phyloP scores from a whole-genome alignment of 1,140 invertebrate species.

The Lasaia peninsularis region DNA sequence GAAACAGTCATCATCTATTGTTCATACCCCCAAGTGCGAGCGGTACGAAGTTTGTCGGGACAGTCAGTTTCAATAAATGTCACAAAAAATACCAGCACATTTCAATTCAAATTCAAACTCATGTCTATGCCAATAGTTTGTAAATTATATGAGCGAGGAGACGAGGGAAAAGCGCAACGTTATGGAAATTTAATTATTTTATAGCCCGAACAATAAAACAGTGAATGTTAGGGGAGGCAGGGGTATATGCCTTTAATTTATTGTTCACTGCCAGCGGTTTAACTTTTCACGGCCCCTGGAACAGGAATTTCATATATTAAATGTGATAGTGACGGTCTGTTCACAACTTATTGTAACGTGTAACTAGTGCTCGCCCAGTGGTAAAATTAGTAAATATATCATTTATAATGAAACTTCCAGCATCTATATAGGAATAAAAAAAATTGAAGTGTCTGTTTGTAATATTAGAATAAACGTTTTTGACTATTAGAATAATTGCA shows the following conservation, averaged over 20 bases:
- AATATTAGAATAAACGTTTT: too few species aligned
- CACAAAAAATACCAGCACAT: not conserved
- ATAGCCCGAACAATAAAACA: constrained; percentile 29
- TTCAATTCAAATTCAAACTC: not conserved
- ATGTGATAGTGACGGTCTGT: constrained; percentile 3
- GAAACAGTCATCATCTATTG: too few species aligned
- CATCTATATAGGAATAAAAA: too few species aligned
- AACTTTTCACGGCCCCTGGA: constrained; percentile 8
- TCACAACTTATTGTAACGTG: constrained; percentile 6
- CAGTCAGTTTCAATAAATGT: too few species aligned
- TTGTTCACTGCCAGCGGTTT: constrained; percentile 15
- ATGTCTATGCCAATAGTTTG: not conserved
- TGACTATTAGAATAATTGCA: too few species aligned
- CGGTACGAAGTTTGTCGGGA: too few species aligned
- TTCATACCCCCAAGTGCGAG: too few species aligned
- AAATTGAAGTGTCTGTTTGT: too few species aligned
- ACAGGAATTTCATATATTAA: constrained; percentile 19
- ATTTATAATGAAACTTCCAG: too few species aligned
- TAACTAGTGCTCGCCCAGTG: not conserved
- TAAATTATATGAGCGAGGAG: constrained; percentile 6
- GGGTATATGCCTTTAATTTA: constrained; percentile 23
- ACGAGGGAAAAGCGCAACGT: constrained; percentile 8
- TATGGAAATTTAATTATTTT: constrained; percentile 35
- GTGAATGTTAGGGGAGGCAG: constrained; percentile 16
- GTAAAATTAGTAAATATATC: too few species aligned